A percentile compares a stretch with the other conserved stretches of the same genome.
Evolutionary conservation across 2,888 invertebrate species (phyloP).

Genomic region (Pollenia amentaria): DNA sequence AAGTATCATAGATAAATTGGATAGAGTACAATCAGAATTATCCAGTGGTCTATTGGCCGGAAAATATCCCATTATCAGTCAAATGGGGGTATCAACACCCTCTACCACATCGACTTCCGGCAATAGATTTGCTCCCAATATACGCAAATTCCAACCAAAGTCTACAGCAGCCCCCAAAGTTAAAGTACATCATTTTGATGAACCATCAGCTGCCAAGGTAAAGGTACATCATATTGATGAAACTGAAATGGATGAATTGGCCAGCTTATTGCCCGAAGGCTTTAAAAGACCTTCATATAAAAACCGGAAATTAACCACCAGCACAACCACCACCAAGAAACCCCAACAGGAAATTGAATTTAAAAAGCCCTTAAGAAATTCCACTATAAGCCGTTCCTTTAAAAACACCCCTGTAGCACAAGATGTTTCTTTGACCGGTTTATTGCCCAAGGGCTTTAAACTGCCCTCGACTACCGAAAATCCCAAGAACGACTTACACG

Average conservation of each 20-base stretch:
- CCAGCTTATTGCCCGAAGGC: slow-evolving; percentile 88
- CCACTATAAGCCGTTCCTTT: slow-evolving; percentile 85
- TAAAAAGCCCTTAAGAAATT: slow-evolving; percentile 81
- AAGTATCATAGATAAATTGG: slow-evolving; percentile 94
- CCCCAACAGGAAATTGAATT: slow-evolving; percentile 73
- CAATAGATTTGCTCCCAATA: slow-evolving; percentile 87
- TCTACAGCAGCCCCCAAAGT: slow-evolving; percentile 82
- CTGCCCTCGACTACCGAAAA: slow-evolving; percentile 69
- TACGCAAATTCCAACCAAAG: slow-evolving; percentile 88
- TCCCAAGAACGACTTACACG: slow-evolving; percentile 76
- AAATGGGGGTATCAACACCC: slow-evolving; percentile 85
- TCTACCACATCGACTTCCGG: slow-evolving; percentile 85
- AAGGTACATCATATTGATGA: slow-evolving; percentile 81
- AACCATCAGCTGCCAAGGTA: slow-evolving; percentile 84
- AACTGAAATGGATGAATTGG: slow-evolving; percentile 86
- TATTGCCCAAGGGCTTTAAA: slow-evolving; percentile 88
- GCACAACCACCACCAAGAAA: slow-evolving; percentile 79
- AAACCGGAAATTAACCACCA: slow-evolving; percentile 84
- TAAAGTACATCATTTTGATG: slow-evolving; percentile 84
- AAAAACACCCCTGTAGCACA: slow-evolving; percentile 87
- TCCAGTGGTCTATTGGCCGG: slow-evolving; percentile 91
- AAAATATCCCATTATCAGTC: slow-evolving; percentile 89
- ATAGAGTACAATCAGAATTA: slow-evolving; percentile 93
- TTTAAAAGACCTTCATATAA: slow-evolving; percentile 86
- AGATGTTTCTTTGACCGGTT: slow-evolving; percentile 85